Percentiles rank a stretch among this genome's conserved stretches.
Conservation (phyloP, 2,888 invertebrate species). For the Tridacna gigas region DNA sequence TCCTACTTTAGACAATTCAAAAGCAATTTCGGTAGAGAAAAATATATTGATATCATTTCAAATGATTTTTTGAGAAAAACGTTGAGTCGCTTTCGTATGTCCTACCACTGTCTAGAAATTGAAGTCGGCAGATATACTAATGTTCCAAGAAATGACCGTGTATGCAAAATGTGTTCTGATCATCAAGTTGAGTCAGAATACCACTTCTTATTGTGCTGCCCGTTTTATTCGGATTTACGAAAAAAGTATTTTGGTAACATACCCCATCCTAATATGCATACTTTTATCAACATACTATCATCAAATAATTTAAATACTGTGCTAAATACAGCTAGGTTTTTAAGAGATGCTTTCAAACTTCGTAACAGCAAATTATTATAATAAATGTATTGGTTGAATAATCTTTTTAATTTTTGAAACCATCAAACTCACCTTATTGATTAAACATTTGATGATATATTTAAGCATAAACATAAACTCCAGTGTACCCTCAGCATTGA, state of each 20-base stretch:
- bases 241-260: not conserved
- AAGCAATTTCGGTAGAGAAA: slow-evolving; percentile 19
- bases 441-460: too few species aligned
- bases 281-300: not conserved
- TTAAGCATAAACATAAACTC: too few species aligned
- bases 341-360: too few species aligned
- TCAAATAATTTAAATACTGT: too few species aligned
- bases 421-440: too few species aligned
- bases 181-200: slow-evolving; percentile 13
- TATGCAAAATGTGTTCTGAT: slow-evolving; percentile 25
- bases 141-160: not conserved
- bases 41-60: slow-evolving; percentile 26
- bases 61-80: slow-evolving; percentile 18
- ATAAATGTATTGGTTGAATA: too few species aligned
- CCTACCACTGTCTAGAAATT: slow-evolving; percentile 12
- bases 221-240: not conserved
- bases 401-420: too few species aligned
- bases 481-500: too few species aligned
- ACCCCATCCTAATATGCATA: not conserved
- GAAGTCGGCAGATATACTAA: slow-evolving; percentile 31
- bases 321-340: too few species aligned
- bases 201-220: slow-evolving; percentile 19
- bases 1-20: slow-evolving; percentile 14
- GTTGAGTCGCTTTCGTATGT: slow-evolving; percentile 14
- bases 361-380: too few species aligned